Conservation (phyloP, 2,888 invertebrate species). For the Danaus chrysippus region DNA sequence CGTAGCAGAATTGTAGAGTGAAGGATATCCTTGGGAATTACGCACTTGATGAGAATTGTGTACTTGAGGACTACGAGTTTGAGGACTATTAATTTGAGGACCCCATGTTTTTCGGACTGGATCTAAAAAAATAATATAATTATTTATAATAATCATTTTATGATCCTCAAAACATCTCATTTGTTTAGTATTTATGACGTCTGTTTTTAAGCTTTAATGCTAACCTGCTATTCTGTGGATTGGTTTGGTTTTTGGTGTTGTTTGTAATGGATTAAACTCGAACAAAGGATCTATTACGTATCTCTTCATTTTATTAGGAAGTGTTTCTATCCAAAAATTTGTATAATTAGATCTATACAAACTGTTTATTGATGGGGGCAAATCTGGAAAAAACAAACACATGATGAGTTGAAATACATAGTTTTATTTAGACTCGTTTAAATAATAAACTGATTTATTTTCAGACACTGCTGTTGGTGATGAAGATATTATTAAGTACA, state of each 20-base stretch:
- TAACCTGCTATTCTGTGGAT: conserved; percentile 52
- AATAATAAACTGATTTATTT: too few relatives aligned
- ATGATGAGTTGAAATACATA: background rate
- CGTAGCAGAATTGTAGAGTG: conserved; percentile 42
- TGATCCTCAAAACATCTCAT: background rate
- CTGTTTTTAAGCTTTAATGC: background rate
- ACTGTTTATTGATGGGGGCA: conserved; percentile 85
- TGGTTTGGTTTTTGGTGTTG: conserved; percentile 49
- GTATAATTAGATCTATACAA: conserved; percentile 89
- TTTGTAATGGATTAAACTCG: conserved; percentile 51
- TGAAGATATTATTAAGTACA: too few relatives aligned
- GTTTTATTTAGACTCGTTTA: background rate
- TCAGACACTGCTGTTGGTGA: too few relatives aligned
- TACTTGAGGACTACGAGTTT: conserved; percentile 30
- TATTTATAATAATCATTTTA: background rate
- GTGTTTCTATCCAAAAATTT: conserved; percentile 90
- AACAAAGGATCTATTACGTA: conserved; percentile 65
- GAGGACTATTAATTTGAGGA: conserved; percentile 41
- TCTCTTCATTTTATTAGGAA: conserved; percentile 85
- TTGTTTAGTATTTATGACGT: background rate
- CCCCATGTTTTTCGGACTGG: conserved; percentile 53
- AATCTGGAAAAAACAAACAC: conserved; percentile 75
- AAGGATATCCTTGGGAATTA: conserved; percentile 40
- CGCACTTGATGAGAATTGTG: conserved; percentile 39
- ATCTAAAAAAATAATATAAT: conserved; percentile 44